Evolutionary conservation across 2,888 invertebrate genomes (phyloP), one percentile per base, ranked within the genome.

Genomic region (Pemphredon lugubris): DNA sequence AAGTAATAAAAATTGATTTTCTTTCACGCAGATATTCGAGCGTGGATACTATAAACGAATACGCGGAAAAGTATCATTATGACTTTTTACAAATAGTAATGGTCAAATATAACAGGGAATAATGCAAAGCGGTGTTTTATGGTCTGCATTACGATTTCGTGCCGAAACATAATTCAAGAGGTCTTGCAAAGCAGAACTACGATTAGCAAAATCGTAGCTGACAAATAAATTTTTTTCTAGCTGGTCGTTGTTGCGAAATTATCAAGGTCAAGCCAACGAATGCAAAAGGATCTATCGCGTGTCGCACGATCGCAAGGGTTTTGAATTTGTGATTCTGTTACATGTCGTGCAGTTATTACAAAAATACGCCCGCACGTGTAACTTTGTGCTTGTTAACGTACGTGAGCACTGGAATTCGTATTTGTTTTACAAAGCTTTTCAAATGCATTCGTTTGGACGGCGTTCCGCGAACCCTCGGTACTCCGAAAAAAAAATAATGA

Each of bases 211-310:
- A 11, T 47, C 23, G 9, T 14, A 23, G 16, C 32, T 2, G 11
- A 14, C 13, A 40, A 60, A 58, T 59, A 67, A 57, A 59, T 67
- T 57, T 51, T 34, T 45, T 61, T 53, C 30, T 61, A 45, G 26
- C 34, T 32, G 32, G 18, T 26, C 9, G 37, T 37, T 32, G 21
- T 9, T 20, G 53, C 44, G 32, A 55, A 63, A 66, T 37, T 54
- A 39, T 18, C 60, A 70, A 70, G 61, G 69, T 45, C 55, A 65
- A 50, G 48, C 30, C 37, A 71, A 70, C 48, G 6, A 57, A 73
- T 54, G 55, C 42, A 59, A 39, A 57, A 55, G 44, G 23, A 40
- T 11, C 13, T 37, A 30, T 74, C 57, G 59, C 57, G 59, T 50
- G 67, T 55, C 34, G 23, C 63, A 57, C 53, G 55, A 40, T 26